phyloP scores from a whole-genome alignment of 2,113 vertebrate genomes.

The Pteruthius melanotis region DNA sequence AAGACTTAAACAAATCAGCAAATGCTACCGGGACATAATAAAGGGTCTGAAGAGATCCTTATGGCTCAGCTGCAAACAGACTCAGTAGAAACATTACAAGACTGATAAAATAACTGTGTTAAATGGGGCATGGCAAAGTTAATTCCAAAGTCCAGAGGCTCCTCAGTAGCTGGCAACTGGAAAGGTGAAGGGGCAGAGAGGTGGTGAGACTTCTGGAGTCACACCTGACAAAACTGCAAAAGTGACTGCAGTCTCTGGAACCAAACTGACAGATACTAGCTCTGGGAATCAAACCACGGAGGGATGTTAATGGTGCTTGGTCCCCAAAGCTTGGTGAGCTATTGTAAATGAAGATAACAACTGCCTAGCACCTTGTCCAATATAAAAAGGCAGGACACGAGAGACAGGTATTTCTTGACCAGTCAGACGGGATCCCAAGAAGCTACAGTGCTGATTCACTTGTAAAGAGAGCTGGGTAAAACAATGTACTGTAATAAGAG shows the following conservation, averaged over 20 bases:
- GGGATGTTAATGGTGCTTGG: background rate
- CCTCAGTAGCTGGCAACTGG: background rate
- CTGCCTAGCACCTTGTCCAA: background rate
- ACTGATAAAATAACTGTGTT: background rate
- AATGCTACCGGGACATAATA: background rate
- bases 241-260: background rate
- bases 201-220: background rate
- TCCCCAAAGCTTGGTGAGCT: background rate
- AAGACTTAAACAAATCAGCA: background rate
- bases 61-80: background rate
- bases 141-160: background rate
- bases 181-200: background rate
- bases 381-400: accelerated
- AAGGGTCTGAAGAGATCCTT: background rate
- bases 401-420: background rate
- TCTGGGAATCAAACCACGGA: background rate
- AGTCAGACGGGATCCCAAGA: background rate
- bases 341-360: background rate
- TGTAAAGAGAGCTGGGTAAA: background rate
- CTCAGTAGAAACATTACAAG: background rate
- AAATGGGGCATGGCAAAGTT: background rate
- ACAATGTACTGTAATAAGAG: background rate
- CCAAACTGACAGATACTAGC: background rate
- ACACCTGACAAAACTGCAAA: background rate
- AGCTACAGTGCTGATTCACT: background rate